A percentile compares a stretch with the other conserved stretches of the same genome.
Evolutionary conservation across 2,797 vertebrate genomes (phyloP).

Genomic region (Pelodytes ibericus): DNA sequence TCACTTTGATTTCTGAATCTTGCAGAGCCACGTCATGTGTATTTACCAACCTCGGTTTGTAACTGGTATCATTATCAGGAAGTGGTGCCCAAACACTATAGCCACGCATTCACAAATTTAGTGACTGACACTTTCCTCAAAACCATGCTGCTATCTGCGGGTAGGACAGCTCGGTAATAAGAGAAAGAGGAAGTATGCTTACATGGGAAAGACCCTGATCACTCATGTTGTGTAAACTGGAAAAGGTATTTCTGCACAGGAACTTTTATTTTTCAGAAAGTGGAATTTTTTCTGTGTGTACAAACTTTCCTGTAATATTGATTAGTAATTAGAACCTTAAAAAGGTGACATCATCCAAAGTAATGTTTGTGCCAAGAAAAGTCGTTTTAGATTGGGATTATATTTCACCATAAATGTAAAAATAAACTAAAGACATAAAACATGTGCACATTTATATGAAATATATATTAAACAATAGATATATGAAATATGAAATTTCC

Average conservation of each 20-base stretch:
- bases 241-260: background rate
- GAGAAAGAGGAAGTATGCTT: constrained; percentile 9
- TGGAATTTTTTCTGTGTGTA: too few species aligned
- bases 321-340: too few species aligned
- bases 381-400: too few species aligned
- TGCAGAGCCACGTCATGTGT: constrained; percentile 15
- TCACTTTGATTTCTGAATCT: constrained; percentile 22
- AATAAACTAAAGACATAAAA: too few species aligned
- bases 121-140: background rate
- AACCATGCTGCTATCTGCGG: background rate
- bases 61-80: constrained; percentile 2
- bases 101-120: background rate
- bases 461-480: too few species aligned
- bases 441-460: too few species aligned
- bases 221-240: background rate
- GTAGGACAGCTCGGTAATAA: background rate
- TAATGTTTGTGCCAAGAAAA: too few species aligned
- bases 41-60: background rate
- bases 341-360: too few species aligned
- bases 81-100: constrained; percentile 10
- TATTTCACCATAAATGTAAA: too few species aligned
- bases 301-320: too few species aligned
- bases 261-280: too few species aligned
- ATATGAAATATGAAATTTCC: too few species aligned
- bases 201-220: constrained; percentile 17